These are phyloP conservation scores for Neelides sp. DNA, from an alignment of 1,140 invertebrate genomes.

Conservation along the genomic window DNA sequence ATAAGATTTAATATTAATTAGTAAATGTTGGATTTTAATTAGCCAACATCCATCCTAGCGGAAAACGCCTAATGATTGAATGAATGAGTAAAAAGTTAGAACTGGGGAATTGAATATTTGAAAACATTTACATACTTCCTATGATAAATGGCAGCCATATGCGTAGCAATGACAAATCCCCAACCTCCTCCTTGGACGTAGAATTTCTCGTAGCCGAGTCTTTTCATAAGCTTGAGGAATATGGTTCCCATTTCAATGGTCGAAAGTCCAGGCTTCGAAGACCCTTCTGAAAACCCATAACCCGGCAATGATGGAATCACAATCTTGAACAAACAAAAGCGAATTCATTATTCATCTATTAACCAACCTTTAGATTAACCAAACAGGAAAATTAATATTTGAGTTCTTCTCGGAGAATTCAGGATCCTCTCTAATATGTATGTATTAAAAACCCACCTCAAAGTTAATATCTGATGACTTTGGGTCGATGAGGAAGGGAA, in stretches of 20 bases:
- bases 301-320: conserved; percentile 67
- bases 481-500: conserved; percentile 42
- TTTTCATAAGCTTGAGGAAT: conserved; percentile 42
- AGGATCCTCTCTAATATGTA: too few relatives aligned
- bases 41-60: too few relatives aligned
- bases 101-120: too few relatives aligned
- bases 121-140: conserved; percentile 28
- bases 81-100: too few relatives aligned
- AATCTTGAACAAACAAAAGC: conserved; percentile 37
- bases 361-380: too few relatives aligned
- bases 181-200: conserved; percentile 44
- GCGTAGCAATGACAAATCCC: conserved; percentile 32
- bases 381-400: too few relatives aligned
- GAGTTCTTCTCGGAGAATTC: too few relatives aligned
- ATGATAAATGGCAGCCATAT: conserved; percentile 38
- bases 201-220: conserved; percentile 39
- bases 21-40: too few relatives aligned
- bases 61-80: too few relatives aligned
- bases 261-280: conserved; percentile 48
- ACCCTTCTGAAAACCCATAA: conserved; percentile 67
- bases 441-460: too few relatives aligned
- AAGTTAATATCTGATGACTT: conserved; percentile 17
- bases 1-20: too few relatives aligned
- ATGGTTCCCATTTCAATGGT: conserved; percentile 38
- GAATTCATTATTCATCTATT: not conserved